Evolutionary conservation across 2,113 vertebrate species (phyloP), one percentile per base, ranked within the genome.

Genomic region (Ramphastos sulfuratus): DNA sequence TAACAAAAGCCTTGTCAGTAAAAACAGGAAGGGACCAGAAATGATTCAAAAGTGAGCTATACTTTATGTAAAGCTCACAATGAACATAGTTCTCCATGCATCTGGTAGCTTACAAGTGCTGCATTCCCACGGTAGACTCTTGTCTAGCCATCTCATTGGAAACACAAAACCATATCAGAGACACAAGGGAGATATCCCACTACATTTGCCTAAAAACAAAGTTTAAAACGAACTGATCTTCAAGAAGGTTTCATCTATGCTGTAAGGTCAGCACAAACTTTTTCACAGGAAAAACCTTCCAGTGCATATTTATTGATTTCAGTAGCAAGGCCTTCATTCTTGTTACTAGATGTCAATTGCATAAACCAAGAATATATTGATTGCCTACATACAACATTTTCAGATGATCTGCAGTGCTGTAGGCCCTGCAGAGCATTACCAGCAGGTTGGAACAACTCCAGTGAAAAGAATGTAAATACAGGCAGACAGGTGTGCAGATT

Each of bases 271-370:
- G 39, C 56, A 73, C 35, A 85, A 52, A 82, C 12, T 66, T 90
- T 93, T 92, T 93, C 42, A 73, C 33, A 75, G 82, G 27, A 66
- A 92, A 96, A 82, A 27, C 17, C 35, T 80, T 77, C 90, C 73
- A 69, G 77, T 85, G 85, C 44, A 17, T 88, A 59, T 71, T 66
- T 88, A 92, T 72, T 75, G 75, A 95, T 93, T 94, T 73, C 12
- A 61, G 48, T 7, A 6, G 17, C 66, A 86, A 87, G n/a, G 46
- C 16, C 60, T 87, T 92, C 83, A 50, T 89, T 87, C 73, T 85
- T 85, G 19, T 46, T 93, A 80, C 69, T 74, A 67, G 44, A 65
- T 44, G 46, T 91, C 85, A 85, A 73, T 85, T 95, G 94, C 75
- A 82, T 81, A 92, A 89, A 82, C 21, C 71, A 80, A 83, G 58